Evolutionary conservation across 2,888 invertebrate species (phyloP).

Genomic region (Oligia strigilis): DNA sequence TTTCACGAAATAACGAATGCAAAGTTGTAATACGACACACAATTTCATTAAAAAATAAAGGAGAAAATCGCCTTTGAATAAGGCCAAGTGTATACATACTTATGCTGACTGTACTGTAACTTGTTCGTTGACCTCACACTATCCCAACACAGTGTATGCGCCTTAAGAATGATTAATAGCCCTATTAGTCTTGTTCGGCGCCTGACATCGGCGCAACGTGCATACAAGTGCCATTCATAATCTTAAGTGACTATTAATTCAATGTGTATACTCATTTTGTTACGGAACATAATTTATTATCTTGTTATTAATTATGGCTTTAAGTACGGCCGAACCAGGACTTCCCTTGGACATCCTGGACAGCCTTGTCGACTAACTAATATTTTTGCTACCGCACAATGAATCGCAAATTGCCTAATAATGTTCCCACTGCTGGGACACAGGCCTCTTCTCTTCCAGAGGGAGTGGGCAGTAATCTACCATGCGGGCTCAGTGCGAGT

Average conservation of each 20-base stretch:
- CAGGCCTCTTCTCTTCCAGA: no score
- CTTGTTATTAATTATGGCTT: slow-evolving; percentile 2
- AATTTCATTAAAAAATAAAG: no score
- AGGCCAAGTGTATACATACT: no score
- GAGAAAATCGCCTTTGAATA: no score
- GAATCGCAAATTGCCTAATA: no score
- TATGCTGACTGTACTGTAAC: no score
- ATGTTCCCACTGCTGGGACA: not conserved
- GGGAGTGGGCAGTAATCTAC: no score
- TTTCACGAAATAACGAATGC: no score
- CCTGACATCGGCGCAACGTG: slow-evolving; percentile 49
- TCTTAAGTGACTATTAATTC: slow-evolving; percentile 58
- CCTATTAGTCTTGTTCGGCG: slow-evolving; percentile 59
- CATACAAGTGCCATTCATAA: slow-evolving; percentile 48
- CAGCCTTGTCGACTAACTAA: not conserved
- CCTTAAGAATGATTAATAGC: slow-evolving; percentile 54
- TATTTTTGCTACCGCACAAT: no score
- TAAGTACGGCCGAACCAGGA: not conserved
- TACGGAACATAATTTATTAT: slow-evolving; percentile 22
- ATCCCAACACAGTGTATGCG: not conserved
- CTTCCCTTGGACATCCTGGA: not conserved
- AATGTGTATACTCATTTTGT: slow-evolving; percentile 37
- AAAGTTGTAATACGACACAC: no score
- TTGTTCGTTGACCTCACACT: slow-evolving; percentile 16
- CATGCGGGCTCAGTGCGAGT: no score